phyloP scores from a whole-genome alignment of 2,888 invertebrate genomes.

The Phyllotreta striolata region DNA sequence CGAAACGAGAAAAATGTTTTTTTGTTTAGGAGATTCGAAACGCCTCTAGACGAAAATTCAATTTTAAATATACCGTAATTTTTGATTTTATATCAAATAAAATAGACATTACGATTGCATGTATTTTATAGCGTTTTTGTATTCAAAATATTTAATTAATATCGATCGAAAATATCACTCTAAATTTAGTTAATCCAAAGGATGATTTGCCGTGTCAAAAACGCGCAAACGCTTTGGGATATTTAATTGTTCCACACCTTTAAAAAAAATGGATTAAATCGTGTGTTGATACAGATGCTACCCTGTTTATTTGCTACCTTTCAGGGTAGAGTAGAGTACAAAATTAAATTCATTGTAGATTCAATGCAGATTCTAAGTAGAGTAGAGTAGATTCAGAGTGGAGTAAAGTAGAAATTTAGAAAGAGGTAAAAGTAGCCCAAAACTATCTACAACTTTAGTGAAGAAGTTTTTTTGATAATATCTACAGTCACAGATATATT shows the following conservation, averaged over 20 bases:
- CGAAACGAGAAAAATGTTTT: conserved; percentile 7
- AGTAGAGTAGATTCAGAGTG: too few relatives aligned
- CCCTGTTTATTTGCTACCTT: too few relatives aligned
- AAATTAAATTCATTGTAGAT: too few relatives aligned
- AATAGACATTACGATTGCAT: conserved; percentile 39
- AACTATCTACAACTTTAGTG: too few relatives aligned
- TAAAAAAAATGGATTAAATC: too few relatives aligned
- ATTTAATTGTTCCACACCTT: not conserved
- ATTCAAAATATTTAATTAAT: conserved; percentile 38
- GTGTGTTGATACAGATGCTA: too few relatives aligned
- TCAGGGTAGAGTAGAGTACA: too few relatives aligned
- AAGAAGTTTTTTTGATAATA: too few relatives aligned
- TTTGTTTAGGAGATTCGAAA: not conserved
- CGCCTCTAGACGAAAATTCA: conserved; percentile 4
- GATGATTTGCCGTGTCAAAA: conserved; percentile 12
- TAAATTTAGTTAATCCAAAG: conserved; percentile 19
- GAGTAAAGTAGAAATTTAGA: too few relatives aligned
- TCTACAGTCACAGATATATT: too few relatives aligned
- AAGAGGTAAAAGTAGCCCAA: too few relatives aligned
- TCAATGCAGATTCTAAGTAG: too few relatives aligned
- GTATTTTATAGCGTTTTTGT: conserved; percentile 41
- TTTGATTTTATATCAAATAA: conserved; percentile 5
- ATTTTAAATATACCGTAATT: not conserved
- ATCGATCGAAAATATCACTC: conserved; percentile 23
- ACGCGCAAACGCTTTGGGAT: not conserved